A percentile compares a stretch with the other conserved stretches of the same genome.
Evolutionary conservation across 2,888 invertebrate genomes (phyloP).

Genomic region (Lasioglossum leucozonium): DNA sequence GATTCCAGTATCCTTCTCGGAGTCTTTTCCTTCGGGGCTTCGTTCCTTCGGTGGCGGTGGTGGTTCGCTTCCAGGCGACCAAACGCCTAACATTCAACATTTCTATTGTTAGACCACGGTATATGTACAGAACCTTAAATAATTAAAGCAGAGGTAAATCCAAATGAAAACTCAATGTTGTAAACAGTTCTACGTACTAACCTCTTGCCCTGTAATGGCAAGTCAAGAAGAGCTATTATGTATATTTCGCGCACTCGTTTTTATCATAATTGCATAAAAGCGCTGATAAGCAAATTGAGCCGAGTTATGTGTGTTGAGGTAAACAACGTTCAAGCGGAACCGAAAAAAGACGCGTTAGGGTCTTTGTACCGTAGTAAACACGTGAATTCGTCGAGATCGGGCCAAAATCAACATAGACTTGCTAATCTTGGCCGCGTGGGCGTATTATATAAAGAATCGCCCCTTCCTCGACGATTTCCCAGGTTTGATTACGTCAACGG

Average conservation of each 20-base stretch:
- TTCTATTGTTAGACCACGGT: background rate
- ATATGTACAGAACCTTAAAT: background rate
- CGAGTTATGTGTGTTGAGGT: slow-evolving; percentile 3
- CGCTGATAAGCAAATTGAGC: slow-evolving; percentile 6
- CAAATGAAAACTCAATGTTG: background rate
- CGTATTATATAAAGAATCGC: slow-evolving; percentile 79
- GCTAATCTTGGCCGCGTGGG: slow-evolving; percentile 78
- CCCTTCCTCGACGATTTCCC: slow-evolving; percentile 72
- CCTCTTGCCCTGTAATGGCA: background rate
- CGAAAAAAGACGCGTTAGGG: slow-evolving; percentile 53
- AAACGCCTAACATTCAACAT: slow-evolving; percentile 85
- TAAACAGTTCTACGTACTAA: background rate
- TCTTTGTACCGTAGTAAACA: slow-evolving; percentile 69
- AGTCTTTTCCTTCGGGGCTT: slow-evolving; percentile 84
- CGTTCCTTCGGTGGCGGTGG: slow-evolving; percentile 83
- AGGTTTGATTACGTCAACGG: slow-evolving; percentile 29
- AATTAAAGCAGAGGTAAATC: background rate
- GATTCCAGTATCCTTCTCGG: slow-evolving; percentile 87
- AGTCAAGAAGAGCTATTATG: too few species aligned
- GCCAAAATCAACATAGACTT: slow-evolving; percentile 57
- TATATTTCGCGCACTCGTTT: background rate
- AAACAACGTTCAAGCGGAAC: slow-evolving; percentile 23
- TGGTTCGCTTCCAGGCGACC: slow-evolving; percentile 87
- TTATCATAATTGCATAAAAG: too few species aligned
- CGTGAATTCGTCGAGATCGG: slow-evolving; percentile 64